A percentile compares a stretch with the other conserved stretches of the same genome.
phyloP scores from a whole-genome alignment of 2,113 vertebrate genomes.

The Sorex araneus region DNA sequence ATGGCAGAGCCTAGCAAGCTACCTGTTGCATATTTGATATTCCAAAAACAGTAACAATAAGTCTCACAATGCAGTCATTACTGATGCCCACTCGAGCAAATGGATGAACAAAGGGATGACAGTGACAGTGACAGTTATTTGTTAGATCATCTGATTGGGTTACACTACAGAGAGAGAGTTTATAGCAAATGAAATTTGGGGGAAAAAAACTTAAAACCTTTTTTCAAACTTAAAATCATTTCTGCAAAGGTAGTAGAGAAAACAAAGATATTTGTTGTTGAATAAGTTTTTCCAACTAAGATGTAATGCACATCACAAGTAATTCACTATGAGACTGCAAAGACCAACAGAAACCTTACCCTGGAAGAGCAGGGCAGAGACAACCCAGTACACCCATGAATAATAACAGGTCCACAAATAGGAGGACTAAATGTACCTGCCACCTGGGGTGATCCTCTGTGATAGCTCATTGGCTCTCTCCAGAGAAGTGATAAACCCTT shows the following conservation, averaged over 20 bases:
- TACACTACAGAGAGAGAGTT: background rate
- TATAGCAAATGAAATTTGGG: background rate
- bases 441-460: slow-evolving; percentile 24
- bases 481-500: background rate
- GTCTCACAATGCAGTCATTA: too few species aligned
- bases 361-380: background rate
- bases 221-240: background rate
- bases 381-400: background rate
- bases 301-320: background rate
- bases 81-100: too few species aligned
- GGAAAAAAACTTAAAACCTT: slow-evolving; percentile 41
- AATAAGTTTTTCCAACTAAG: slow-evolving; percentile 46
- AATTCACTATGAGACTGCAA: background rate
- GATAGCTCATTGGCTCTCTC: slow-evolving; percentile 35
- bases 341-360: slow-evolving; percentile 27
- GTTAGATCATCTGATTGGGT: slow-evolving; percentile 19
- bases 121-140: too few species aligned
- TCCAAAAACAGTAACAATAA: too few species aligned
- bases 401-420: background rate
- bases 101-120: too few species aligned
- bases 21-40: too few species aligned
- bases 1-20: too few species aligned
- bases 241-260: slow-evolving; percentile 13
- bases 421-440: background rate
- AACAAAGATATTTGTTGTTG: background rate